These are phyloP conservation scores for Clunio marinus DNA, from an alignment of 2,888 invertebrate genomes.

Conservation along the genomic window DNA sequence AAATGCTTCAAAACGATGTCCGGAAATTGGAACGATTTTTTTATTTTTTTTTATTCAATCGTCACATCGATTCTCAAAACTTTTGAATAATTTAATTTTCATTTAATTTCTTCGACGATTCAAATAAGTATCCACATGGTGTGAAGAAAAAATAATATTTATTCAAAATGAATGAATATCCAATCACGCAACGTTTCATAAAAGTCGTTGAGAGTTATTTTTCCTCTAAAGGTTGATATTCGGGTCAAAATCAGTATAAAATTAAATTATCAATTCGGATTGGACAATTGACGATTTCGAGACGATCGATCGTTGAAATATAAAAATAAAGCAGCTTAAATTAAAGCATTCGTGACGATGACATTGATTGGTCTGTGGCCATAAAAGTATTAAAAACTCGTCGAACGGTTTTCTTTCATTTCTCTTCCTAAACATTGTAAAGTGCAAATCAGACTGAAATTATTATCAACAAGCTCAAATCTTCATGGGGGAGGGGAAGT, in stretches of 20 bases:
- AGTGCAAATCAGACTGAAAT: neutral
- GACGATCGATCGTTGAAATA: no score
- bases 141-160: neutral
- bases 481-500: neutral
- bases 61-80: neutral
- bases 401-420: neutral
- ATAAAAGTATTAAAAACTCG: neutral
- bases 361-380: no score
- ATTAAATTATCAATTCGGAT: constrained; percentile 20
- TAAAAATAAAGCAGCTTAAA: no score
- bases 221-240: neutral
- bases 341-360: no score
- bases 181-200: neutral
- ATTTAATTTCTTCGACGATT: no score
- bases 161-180: neutral
- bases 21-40: neutral
- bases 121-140: no score
- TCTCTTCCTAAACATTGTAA: neutral
- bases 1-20: neutral
- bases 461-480: neutral
- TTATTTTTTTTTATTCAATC: no score
- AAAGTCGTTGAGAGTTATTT: neutral
- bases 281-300: neutral
- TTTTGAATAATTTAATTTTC: neutral
- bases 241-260: constrained; percentile 16